Evolutionary conservation across 2,888 invertebrate species (phyloP), one percentile per base, ranked within the genome.

Genomic region (Hyalella azteca): DNA sequence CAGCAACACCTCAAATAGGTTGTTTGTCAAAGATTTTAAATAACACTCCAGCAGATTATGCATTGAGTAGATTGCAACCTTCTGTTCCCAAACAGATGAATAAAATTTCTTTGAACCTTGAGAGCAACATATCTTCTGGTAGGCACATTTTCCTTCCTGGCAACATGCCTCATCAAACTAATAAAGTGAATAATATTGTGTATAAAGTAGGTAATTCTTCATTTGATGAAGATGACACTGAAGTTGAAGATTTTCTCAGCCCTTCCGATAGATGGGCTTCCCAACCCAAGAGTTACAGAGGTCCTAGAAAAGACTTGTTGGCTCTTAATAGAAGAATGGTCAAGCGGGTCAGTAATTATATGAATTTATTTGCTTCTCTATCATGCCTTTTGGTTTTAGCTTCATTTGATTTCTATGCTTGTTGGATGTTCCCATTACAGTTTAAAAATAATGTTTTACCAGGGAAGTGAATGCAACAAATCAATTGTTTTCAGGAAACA

Each of bases 181-280:
- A 36, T 36, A 66, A 36, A 13, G 66, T 36, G 32, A 32, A 36
- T 11, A 22, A 36, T 15, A 15, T 45, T 13, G 26, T 45, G 15
- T 45, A 48, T 75, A 15, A 45, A 26, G 29, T 75, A 26, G 45
- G 45, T 11, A 81, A 87, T 86, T 85, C 80, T 22, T 82, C 82
- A 1, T 22, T 82, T 32, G 82, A 82, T 59, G 82, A 82, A 45
- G 83, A 83, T 19, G 83, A 83, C 32, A 73, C 50, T 13, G 73
- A 48, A 36, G 80, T 80, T 9, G 80, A 80, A 39, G 79, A 79
- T 7, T 79, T 83, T 5, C 41, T 81, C 19, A 80, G 83, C 11
- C 83, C 83, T 1, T 75, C 81, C 5, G 22, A 78, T 26, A 48
- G 83, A n/a, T 83, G 83, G 83, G 80, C 80, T 3, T 50, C 80